phyloP scores from a whole-genome alignment of 2,113 vertebrate species.

The Agapornis roseicollis region DNA sequence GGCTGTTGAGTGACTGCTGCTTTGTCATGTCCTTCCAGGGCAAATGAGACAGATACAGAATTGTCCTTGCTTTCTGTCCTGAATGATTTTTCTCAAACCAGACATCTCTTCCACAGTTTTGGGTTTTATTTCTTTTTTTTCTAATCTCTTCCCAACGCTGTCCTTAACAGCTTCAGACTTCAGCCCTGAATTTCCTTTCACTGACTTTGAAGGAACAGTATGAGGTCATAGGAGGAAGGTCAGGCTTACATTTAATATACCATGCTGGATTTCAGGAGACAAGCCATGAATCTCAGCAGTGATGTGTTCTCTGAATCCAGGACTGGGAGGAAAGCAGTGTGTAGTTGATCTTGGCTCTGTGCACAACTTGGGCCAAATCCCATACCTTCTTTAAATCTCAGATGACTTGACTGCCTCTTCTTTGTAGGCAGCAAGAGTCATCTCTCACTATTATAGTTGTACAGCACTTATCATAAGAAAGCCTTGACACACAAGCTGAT shows the following conservation, averaged over 20 bases:
- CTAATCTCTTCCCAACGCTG: not conserved
- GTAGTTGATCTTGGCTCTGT: not conserved
- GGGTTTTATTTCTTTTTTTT: too few relatives aligned
- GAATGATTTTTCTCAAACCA: slow-evolving; percentile 2
- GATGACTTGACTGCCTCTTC: not conserved
- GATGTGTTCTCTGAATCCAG: not conserved
- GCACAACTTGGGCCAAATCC: not conserved
- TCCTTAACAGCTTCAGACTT: not conserved
- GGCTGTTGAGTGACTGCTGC: not conserved
- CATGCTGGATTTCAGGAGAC: not conserved
- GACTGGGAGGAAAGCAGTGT: not conserved
- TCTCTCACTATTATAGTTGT: not conserved
- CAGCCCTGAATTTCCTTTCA: not conserved
- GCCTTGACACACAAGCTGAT: not conserved
- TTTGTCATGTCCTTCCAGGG: slow-evolving; percentile 31
- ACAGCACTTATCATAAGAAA: not conserved
- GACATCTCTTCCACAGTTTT: not conserved
- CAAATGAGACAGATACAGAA: not conserved
- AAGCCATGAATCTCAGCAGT: not conserved
- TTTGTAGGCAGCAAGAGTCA: not conserved
- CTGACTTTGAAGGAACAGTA: not conserved
- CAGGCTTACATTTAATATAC: not conserved
- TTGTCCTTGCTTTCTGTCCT: not conserved
- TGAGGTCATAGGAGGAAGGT: not conserved
- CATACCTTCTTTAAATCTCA: not conserved